phyloP scores from a whole-genome alignment of 1,140 invertebrate genomes.

The Zaprionus lachaisei region DNA sequence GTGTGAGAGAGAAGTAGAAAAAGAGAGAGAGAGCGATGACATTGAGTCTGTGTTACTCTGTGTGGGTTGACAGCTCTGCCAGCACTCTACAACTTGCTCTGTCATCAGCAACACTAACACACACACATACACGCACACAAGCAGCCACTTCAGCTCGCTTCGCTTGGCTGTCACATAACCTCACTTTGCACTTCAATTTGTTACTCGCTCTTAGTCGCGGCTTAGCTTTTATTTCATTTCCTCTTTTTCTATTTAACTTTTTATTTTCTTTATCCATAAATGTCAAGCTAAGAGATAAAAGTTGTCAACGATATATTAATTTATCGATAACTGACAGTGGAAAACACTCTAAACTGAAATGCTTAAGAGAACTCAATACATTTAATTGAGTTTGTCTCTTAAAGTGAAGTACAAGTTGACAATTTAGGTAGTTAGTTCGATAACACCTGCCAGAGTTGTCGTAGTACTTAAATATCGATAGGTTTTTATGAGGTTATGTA shows the following conservation, averaged over 20 bases:
- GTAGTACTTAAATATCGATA: neutral
- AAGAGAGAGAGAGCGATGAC: neutral
- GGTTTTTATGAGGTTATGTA: neutral
- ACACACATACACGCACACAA: neutral
- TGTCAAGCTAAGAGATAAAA: slow-evolving; percentile 32
- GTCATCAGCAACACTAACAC: slow-evolving; percentile 28
- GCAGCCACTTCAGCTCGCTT: slow-evolving; percentile 2
- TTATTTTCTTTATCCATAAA: slow-evolving; percentile 30
- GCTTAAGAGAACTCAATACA: neutral
- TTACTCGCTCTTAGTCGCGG: neutral
- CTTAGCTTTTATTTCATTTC: neutral
- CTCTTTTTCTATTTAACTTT: neutral
- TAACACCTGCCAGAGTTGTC: neutral
- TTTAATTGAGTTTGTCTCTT: neutral
- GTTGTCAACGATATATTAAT: slow-evolving; percentile 11
- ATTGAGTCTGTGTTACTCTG: slow-evolving; percentile 4
- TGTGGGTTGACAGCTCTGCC: slow-evolving; percentile 35
- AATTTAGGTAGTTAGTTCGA: neutral
- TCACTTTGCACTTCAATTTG: slow-evolving; percentile 10
- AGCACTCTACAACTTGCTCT: slow-evolving; percentile 43
- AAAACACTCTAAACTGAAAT: neutral
- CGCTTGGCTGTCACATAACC: slow-evolving; percentile 27
- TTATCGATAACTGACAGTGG: slow-evolving; percentile 5
- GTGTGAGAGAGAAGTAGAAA: neutral
- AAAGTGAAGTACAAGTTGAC: neutral